Evolutionary conservation across 2,888 invertebrate genomes (phyloP).

Genomic region (Cataglyphis rosenhaueri): DNA sequence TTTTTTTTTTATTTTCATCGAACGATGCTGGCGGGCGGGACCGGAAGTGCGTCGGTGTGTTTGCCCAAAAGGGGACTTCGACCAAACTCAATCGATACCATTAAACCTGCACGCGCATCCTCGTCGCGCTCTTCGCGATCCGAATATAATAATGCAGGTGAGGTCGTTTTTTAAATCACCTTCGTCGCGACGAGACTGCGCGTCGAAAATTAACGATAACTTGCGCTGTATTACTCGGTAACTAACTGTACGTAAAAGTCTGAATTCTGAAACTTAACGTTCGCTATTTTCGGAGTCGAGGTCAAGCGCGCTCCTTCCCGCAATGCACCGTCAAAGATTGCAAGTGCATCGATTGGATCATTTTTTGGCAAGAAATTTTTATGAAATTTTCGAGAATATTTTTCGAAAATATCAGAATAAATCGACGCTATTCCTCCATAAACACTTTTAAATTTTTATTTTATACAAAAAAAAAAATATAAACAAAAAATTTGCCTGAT

Average conservation of each 20-base stretch:
- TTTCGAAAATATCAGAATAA: neutral
- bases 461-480: slow-evolving; percentile 4
- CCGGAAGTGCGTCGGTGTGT: slow-evolving; percentile 84
- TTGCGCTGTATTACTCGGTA: slow-evolving; percentile 83
- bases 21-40: slow-evolving; percentile 75
- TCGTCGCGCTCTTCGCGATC: slow-evolving; percentile 63
- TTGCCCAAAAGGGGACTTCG: slow-evolving; percentile 85
- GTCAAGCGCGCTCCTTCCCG: slow-evolving; percentile 57
- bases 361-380: neutral
- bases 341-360: neutral
- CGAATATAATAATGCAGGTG: slow-evolving; percentile 14
- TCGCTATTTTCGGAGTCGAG: slow-evolving; percentile 67
- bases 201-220: slow-evolving; percentile 81
- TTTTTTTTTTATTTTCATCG: slow-evolving; percentile 15
- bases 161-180: slow-evolving; percentile 6
- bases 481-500: neutral
- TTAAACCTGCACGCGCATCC: slow-evolving; percentile 78
- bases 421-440: neutral
- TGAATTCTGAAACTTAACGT: slow-evolving; percentile 82
- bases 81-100: slow-evolving; percentile 84
- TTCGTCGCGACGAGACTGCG: slow-evolving; percentile 69
- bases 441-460: slow-evolving; percentile 2
- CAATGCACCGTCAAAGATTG: neutral
- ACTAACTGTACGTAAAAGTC: slow-evolving; percentile 83
- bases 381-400: neutral